Base-by-base conservation (phyloP, 2,113 vertebrate genomes). In the Globicephala melas region DNA sequence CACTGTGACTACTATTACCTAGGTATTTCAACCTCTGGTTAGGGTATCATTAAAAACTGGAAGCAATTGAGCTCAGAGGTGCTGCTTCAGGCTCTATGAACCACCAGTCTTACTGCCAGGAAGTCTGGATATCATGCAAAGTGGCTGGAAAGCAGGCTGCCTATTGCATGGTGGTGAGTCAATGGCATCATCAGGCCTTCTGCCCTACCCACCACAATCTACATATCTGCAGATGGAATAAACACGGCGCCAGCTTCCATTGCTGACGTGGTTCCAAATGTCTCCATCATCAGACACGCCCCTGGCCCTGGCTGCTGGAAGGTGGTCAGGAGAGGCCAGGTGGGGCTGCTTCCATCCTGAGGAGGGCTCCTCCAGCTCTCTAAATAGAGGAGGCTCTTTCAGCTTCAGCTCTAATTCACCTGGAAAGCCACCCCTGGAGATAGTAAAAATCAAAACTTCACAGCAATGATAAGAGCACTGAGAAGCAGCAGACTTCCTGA, bases 101-200 rank as follows among this genome's bases (percentile, higher is more conserved):
- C 20, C 1, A 18, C 58, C 79, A 92, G 15, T 2, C 60, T 92
- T 33, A 41, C 68, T 68, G 74, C 50, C 91, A 90, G 44, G 38
- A 89, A 70, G 53, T 95, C 96, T 95, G 87, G 44, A 73, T 31
- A 50, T 71, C 85, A 95, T 55, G 38, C 92, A 80, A 86, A 90
- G n/a, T 21, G 81, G 20, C n/a, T 63, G 79, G 41, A 87, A 95
- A 63, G 26, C 85, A 80, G 31, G 77, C 53, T 83, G 74, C 79
- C 92, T 97, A 62, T 76, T 89, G 36, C 55, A 33, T 31, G 33
- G 26, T 44, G 47, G 65, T 44, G 85, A 86, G 10, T 3, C 12
- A 41, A 55, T 6, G 8, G 92, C 28, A 26, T 77, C 85, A 67
- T 53, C 7, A 26, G 41, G 89, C 65, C 62, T 65, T 25, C 82